Conservation (phyloP, 2,888 invertebrate genomes). For the Cantharis nigra region DNA sequence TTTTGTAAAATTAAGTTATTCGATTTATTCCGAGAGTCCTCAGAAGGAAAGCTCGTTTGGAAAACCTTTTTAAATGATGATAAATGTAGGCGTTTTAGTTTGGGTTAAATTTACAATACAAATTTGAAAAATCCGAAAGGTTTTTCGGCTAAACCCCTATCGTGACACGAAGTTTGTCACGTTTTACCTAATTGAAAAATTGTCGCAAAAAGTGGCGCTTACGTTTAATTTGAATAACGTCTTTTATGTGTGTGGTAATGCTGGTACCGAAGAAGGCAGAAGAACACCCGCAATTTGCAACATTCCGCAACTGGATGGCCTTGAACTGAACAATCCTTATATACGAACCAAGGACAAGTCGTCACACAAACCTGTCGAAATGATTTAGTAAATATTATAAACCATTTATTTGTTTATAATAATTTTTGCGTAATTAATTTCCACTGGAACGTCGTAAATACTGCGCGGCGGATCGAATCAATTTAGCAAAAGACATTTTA, state of each 20-base stretch:
- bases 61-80: background rate
- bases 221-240: background rate
- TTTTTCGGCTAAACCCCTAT: background rate
- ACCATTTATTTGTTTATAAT: conserved; percentile 2
- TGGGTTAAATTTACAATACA: background rate
- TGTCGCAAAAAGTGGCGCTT: conserved; percentile 1
- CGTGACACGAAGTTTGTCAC: background rate
- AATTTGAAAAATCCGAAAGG: background rate
- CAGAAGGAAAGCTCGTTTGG: background rate
- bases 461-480: background rate
- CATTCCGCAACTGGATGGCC: conserved; percentile 46
- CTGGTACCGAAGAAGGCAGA: background rate
- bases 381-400: conserved; percentile 7
- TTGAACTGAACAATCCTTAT: conserved; percentile 47
- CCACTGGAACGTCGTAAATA: background rate
- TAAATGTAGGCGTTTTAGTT: background rate
- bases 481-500: conserved; percentile 1
- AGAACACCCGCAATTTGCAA: conserved; percentile 45
- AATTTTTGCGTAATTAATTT: background rate
- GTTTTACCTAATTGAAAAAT: background rate
- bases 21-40: background rate
- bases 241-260: conserved; percentile 8
- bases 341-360: conserved; percentile 39
- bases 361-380: conserved; percentile 15
- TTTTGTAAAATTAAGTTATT: background rate